Conservation (phyloP, 2,797 vertebrate genomes). For the Falco columbarius region DNA sequence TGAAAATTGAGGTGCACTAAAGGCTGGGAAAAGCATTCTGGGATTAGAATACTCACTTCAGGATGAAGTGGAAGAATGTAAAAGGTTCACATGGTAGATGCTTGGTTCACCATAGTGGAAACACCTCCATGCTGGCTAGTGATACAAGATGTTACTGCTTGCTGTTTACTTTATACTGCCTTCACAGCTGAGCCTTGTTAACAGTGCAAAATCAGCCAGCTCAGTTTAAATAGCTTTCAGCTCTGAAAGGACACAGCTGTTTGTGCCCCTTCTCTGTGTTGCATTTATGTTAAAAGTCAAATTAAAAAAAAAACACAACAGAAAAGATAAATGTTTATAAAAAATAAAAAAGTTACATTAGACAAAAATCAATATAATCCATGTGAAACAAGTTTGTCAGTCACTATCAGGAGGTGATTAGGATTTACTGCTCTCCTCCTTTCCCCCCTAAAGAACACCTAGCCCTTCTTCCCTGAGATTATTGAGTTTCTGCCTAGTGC, state of each 20-base stretch:
- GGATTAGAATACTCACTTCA: background rate
- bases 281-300: background rate
- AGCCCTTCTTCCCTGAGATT: background rate
- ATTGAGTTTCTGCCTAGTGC: background rate
- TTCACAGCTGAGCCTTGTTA: background rate
- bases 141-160: background rate
- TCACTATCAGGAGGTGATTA: background rate
- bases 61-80: background rate
- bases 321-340: background rate
- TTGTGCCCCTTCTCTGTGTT: background rate
- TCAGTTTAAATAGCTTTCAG: conserved; percentile 9
- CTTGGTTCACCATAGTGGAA: background rate
- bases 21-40: background rate
- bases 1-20: background rate
- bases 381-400: background rate
- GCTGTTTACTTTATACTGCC: background rate
- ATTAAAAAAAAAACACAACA: background rate
- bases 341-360: background rate
- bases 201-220: background rate
- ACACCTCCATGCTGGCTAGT: background rate
- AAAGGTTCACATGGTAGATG: background rate
- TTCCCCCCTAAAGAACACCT: background rate
- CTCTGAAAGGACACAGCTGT: background rate
- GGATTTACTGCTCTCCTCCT: background rate
- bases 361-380: background rate